Base-by-base conservation (phyloP, 2,888 invertebrate species). In the Gerris lacustris region DNA sequence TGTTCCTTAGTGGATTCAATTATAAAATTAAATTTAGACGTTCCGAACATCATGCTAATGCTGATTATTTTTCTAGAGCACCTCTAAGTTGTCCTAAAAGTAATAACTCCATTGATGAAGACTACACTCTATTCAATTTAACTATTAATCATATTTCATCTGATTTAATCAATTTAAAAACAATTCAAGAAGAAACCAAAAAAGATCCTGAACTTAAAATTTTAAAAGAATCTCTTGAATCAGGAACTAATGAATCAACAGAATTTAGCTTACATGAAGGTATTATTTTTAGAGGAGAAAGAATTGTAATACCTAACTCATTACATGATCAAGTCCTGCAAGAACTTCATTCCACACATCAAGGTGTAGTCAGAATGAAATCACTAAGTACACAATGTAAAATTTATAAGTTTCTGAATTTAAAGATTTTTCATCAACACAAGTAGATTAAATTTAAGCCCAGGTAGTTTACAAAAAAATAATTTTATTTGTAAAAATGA, bases 331-430 rank as follows among this genome's bases (percentile, higher is more conserved):
- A 70, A 31, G 67, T 77, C 2, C 67, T 78, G 43, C 68, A 75
- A 31, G 76, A 77, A 69, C 72, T 78, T 9, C 76, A 77, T 71
- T 67, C 68, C 2, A 76, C 76, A 5, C 76, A 77, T 68, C 63
- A 75, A 15, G 77, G 77, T 0, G 75, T 77, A 11, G 74, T 75
- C 5, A 76, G 75, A 55, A 78, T 77, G 75, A 77, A 78, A 68
- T 66, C 72, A 6, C 62, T 77, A n/a, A n/a, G n/a, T n/a, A n/a
- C n/a, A n/a, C n/a, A n/a, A n/a, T n/a, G n/a, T n/a, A n/a, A n/a
- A n/a, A n/a, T 31, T 31, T 31, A 31, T 31, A 31, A 31, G 31
- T 31, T 31, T 31, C 4, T 31, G 31, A 31, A 31, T 31, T 31
- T 31, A 31, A 31, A 2, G 31, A 31, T 31, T 31, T 31, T 31